phyloP scores from a whole-genome alignment of 2,797 vertebrate genomes.

The Pampus argenteus region DNA sequence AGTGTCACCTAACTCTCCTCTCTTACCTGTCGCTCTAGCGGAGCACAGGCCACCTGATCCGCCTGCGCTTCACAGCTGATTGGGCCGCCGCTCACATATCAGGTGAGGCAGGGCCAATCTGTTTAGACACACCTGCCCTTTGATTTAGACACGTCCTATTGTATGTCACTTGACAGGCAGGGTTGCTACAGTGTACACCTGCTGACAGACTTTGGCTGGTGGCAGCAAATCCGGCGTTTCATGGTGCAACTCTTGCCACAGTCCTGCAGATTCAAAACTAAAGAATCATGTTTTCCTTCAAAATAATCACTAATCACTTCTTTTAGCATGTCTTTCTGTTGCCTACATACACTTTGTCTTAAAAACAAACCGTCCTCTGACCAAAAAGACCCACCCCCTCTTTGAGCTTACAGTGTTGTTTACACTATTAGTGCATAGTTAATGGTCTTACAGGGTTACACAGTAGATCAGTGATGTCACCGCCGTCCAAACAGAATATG shows the following conservation, averaged over 20 bases:
- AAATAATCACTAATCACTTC: slow-evolving; percentile 6
- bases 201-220: slow-evolving; percentile 43
- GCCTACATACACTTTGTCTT: slow-evolving; percentile 13
- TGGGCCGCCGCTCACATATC: slow-evolving; percentile 62
- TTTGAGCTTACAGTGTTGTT: slow-evolving; percentile 40
- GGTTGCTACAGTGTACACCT: slow-evolving; percentile 44
- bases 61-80: slow-evolving; percentile 62
- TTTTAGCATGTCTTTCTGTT: background rate
- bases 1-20: slow-evolving; percentile 75
- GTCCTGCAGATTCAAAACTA: background rate
- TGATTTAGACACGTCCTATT: slow-evolving; percentile 72
- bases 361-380: slow-evolving; percentile 23
- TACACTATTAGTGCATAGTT: slow-evolving; percentile 56
- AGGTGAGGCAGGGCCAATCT: slow-evolving; percentile 72
- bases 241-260: background rate
- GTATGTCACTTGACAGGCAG: slow-evolving; percentile 59
- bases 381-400: slow-evolving; percentile 20
- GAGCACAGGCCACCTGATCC: slow-evolving; percentile 69
- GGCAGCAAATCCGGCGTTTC: slow-evolving; percentile 22
- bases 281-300: background rate
- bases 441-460: slow-evolving; percentile 56
- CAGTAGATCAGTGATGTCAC: slow-evolving; percentile 64
- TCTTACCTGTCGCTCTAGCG: slow-evolving; percentile 60
- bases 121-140: slow-evolving; percentile 78
- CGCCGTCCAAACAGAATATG: slow-evolving; percentile 57